Conservation (phyloP, 2,113 vertebrate genomes). For the Crocuta crocuta region DNA sequence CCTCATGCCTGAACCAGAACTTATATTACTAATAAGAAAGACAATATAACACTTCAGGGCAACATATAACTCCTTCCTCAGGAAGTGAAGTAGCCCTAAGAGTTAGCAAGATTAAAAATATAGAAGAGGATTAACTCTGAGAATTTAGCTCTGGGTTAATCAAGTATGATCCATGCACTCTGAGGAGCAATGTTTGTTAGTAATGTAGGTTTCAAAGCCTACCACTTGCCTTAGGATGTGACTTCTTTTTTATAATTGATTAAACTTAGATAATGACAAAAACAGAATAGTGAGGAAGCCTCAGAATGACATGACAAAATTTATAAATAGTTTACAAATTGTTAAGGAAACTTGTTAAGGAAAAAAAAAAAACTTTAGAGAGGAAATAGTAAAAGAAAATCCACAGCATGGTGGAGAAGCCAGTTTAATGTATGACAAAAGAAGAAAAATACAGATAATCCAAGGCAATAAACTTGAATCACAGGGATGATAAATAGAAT, state of each 20-base stretch:
- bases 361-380: background rate
- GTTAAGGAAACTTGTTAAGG: background rate
- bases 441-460: background rate
- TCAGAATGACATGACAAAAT: background rate
- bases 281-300: background rate
- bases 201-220: background rate
- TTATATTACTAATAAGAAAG: background rate
- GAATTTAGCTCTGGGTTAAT: background rate
- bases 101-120: background rate
- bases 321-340: background rate
- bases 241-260: background rate
- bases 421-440: background rate
- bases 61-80: background rate
- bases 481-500: background rate
- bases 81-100: background rate
- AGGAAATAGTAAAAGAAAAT: background rate
- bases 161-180: background rate
- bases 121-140: background rate
- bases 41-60: background rate
- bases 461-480: background rate
- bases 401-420: rapidly evolving
- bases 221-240: background rate
- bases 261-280: background rate
- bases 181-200: background rate
- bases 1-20: background rate